Base-by-base conservation (phyloP, 2,888 invertebrate genomes). In the Dascillus cervinus region DNA sequence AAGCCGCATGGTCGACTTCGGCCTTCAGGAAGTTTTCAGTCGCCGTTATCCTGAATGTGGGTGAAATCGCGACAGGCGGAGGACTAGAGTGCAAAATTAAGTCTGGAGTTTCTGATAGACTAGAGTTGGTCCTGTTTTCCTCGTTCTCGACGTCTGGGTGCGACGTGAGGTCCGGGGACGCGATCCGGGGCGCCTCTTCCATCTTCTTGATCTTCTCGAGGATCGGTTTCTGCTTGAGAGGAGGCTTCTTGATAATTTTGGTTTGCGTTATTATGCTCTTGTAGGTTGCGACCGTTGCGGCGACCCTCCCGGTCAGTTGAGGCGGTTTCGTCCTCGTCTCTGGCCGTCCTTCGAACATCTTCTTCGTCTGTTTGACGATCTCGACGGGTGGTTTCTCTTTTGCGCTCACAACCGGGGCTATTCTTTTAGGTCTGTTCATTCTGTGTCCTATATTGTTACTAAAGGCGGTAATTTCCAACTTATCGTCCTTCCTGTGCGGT, bases 381-480 rank as follows among this genome's bases (percentile, higher is more conserved):
- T 92, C 91, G 1, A 83, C 82, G 10, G 91, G 90, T 2, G 92
- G 92, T 26, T 88, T 72, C 53, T 89, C 89, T 8, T 77, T 76
- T 44, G 82, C 82, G 48, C 77, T 77, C 51, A 82, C 70, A 25
- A 81, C 66, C 1, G 71, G 79, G 44, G 68, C 71, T 47, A 78
- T 72, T 50, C 73, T 73, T 50, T 80, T 73, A 44, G 75, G 71
- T 58, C 68, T 65, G 49, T 74, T 72, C 21, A 40, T 31, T 24
- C 23, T 37, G 11, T 40, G 33, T 24, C 24, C 23, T 11, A 34
- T 13, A 10, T 29, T 15, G 31, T 43, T 47, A 39, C 39, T 42
- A 30, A 43, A 41, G 29, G 26, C 11, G 10, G 37, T 39, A 28
- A 39, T 37, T 39, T 42, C 43, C 17, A 41, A 31, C 25, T 22